Conservation (phyloP, 2,888 invertebrate species). For the Amitus sp. region DNA sequence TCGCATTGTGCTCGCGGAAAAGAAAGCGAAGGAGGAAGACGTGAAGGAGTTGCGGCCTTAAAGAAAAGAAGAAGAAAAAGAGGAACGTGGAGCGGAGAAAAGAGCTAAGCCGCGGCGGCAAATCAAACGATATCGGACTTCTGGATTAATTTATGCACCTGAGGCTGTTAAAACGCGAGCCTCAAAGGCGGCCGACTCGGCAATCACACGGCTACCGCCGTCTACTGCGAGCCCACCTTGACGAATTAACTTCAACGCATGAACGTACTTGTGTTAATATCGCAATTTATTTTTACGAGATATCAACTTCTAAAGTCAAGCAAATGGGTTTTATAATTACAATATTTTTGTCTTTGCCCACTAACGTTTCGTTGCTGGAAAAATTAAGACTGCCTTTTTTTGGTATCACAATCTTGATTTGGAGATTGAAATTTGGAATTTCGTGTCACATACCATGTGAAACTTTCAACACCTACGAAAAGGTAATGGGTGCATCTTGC, state of each 20-base stretch:
- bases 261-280: conserved; percentile 35
- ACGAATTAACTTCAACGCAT: conserved; percentile 54
- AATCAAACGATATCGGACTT: conserved; percentile 65
- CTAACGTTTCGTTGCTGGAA: background rate
- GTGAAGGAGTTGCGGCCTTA: conserved; percentile 25
- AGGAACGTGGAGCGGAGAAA: conserved; percentile 31
- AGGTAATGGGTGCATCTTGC: no score
- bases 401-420: no score
- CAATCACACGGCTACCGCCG: conserved; percentile 57
- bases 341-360: background rate
- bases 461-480: no score
- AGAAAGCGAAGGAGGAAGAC: conserved; percentile 26
- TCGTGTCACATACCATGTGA: no score
- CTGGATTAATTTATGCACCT: conserved; percentile 65
- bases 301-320: background rate
- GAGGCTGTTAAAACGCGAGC: conserved; percentile 64
- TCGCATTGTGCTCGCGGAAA: conserved; percentile 35
- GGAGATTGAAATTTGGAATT: no score
- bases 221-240: conserved; percentile 50
- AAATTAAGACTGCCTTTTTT: no score
- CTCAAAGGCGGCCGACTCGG: conserved; percentile 61
- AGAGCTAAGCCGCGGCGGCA: conserved; percentile 50
- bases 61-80: conserved; percentile 28
- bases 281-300: conserved; percentile 16
- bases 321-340: conserved; percentile 10